Percentiles rank a stretch among this genome's conserved stretches.
Evolutionary conservation across 1,140 invertebrate species (phyloP).

Genomic region (Bilobella aurantiaca): DNA sequence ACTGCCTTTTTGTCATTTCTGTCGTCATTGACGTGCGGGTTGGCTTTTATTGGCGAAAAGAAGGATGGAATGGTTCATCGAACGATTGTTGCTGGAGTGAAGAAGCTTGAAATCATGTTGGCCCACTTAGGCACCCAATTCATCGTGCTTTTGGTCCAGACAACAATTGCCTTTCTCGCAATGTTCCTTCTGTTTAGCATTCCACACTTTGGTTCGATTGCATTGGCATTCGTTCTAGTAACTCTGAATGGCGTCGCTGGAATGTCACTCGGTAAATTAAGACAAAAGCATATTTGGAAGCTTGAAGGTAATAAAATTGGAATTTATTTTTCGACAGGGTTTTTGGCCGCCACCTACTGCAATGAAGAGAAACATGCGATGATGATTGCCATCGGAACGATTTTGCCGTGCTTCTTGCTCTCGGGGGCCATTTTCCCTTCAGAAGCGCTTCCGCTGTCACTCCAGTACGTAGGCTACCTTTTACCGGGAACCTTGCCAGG

Average conservation of each 20-base stretch:
- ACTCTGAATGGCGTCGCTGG: slow-evolving; percentile 8
- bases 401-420: slow-evolving; percentile 78
- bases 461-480: slow-evolving; percentile 53
- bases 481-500: slow-evolving; percentile 25
- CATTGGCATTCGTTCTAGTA: not conserved
- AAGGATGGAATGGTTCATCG: slow-evolving; percentile 67
- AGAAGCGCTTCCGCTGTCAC: slow-evolving; percentile 77
- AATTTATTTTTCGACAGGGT: not conserved
- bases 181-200: slow-evolving; percentile 2
- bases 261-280: slow-evolving; percentile 14
- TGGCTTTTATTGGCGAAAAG: slow-evolving; percentile 66
- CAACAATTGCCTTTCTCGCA: not conserved
- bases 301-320: not conserved
- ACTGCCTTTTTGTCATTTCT: slow-evolving; percentile 55
- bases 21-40: slow-evolving; percentile 65
- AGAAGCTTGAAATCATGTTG: slow-evolving; percentile 43
- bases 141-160: slow-evolving; percentile 1
- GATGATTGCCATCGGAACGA: slow-evolving; percentile 79
- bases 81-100: slow-evolving; percentile 58
- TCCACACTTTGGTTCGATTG: not conserved
- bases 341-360: not conserved
- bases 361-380: slow-evolving; percentile 75
- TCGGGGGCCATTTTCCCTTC: slow-evolving; percentile 75
- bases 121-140: slow-evolving; percentile 11
- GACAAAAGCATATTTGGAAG: not conserved